Conservation (phyloP, 1,140 invertebrate species). For the Papilio polytes region DNA sequence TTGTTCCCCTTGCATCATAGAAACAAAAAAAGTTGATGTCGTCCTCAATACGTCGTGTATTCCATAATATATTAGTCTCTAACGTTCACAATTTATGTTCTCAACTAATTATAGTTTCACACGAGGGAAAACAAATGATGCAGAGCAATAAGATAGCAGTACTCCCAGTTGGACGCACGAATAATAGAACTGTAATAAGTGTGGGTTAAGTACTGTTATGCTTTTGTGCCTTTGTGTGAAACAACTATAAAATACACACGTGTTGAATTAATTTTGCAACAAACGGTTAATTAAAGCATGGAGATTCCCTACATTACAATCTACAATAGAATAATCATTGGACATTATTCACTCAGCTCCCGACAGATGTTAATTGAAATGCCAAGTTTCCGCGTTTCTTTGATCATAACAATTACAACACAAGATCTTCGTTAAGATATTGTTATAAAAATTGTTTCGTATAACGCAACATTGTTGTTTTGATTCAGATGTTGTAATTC, state of each 20-base stretch:
- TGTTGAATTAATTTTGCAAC: conserved; percentile 20
- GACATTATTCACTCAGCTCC: conserved; percentile 2
- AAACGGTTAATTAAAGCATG: background rate
- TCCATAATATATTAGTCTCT: conserved; percentile 24
- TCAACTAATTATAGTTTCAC: conserved; percentile 1
- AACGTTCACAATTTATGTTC: conserved; percentile 10
- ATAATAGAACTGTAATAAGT: background rate
- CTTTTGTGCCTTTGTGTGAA: background rate
- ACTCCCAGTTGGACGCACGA: background rate
- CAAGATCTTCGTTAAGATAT: background rate
- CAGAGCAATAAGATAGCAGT: too few relatives aligned
- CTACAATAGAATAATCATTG: conserved; percentile 28
- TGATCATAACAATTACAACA: background rate
- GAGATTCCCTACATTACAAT: conserved; percentile 4
- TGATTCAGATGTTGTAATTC: background rate
- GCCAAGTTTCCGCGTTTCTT: conserved; percentile 17
- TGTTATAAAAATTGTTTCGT: conserved; percentile 2
- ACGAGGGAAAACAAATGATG: background rate
- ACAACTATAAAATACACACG: background rate
- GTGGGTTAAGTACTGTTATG: background rate
- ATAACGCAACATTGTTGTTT: background rate
- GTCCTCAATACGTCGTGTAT: conserved; percentile 13
- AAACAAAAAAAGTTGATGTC: background rate
- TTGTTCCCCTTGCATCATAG: background rate
- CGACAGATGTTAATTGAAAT: conserved; percentile 18